Conservation (phyloP, 2,888 invertebrate species). For the Caprella mutica region DNA sequence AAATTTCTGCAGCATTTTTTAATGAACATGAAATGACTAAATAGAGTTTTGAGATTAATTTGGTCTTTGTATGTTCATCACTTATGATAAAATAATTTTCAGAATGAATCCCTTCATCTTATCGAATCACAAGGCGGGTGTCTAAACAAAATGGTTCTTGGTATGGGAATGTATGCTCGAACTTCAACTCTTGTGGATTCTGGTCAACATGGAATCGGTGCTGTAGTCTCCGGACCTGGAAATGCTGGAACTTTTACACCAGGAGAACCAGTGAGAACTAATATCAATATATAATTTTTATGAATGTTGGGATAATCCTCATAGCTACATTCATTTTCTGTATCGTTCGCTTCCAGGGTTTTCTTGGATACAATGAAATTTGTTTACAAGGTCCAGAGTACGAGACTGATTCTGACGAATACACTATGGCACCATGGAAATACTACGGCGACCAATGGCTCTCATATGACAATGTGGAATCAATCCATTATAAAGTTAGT, state of each 20-base stretch:
- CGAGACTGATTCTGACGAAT: not conserved
- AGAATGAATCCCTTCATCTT: slow-evolving; percentile 38
- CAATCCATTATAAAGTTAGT: slow-evolving; percentile 1
- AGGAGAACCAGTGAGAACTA: slow-evolving; percentile 57
- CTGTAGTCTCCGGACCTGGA: slow-evolving; percentile 49
- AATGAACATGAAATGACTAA: no score
- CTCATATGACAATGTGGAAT: slow-evolving; percentile 4
- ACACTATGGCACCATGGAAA: slow-evolving; percentile 7
- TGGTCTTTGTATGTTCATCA: no score
- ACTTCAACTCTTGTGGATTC: slow-evolving; percentile 50
- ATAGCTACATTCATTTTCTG: no score
- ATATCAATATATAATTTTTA: no score
- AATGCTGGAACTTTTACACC: slow-evolving; percentile 68
- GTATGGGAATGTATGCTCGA: slow-evolving; percentile 70
- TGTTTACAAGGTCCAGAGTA: slow-evolving; percentile 11
- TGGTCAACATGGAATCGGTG: slow-evolving; percentile 44
- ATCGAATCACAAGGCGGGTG: slow-evolving; percentile 61
- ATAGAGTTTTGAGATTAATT: no score
- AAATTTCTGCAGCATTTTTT: no score
- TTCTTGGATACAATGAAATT: slow-evolving; percentile 75
- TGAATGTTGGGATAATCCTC: no score
- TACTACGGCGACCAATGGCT: slow-evolving; percentile 6
- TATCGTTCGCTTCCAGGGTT: no score
- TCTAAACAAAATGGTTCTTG: slow-evolving; percentile 63
- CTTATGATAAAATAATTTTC: no score